Evolutionary conservation across 2,113 vertebrate genomes (phyloP), one percentile per base, ranked within the genome.

Genomic region (Carettochelys insculpta): DNA sequence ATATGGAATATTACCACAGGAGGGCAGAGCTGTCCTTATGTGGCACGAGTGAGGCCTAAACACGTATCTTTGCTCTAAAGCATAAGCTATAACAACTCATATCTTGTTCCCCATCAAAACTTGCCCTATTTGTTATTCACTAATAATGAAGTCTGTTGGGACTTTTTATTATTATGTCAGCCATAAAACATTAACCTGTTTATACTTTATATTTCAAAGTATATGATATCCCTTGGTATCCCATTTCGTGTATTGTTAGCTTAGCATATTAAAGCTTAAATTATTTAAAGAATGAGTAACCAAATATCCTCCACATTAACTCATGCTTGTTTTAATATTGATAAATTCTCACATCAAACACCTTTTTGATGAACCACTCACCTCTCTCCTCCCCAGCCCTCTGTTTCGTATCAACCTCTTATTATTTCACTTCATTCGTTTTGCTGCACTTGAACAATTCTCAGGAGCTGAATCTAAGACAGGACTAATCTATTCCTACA

Each of bases 1-100:
- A n/a, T 53, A 58, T 53, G 27, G 24, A 41, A 0, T 0, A 45
- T 45, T 86, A 82, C 50, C 58, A 75, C 10, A 2, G 47, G 58
- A 38, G 17, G 8, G 8, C 16, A 38, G n/a, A 25, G 34, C 17
- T 68, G 34, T 68, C 9, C 27, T 13, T 22, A 17, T 68, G n/a
- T 38, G 53, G 58, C 43, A 51, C 45, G 38, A 8, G 0, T n/a
- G 31, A n/a, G 17, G 87, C 78, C 68, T 78, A 93, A 91, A 95
- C 83, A 96, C 88, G 95, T 94, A 96, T 83, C 88, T 56, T 31
- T 14, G 90, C 90, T 94, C 91, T 93, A 96, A 96, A 88, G 92
- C 54, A 94, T 3, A 8, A 87, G 47, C 90, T 94, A 86, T 76
- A 92, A 11, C 90, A 43, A 65, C 92, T 90, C 56, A 86, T 14